Evolutionary conservation across 2,113 vertebrate species (phyloP).

Genomic region (Odocoileus virginianus): DNA sequence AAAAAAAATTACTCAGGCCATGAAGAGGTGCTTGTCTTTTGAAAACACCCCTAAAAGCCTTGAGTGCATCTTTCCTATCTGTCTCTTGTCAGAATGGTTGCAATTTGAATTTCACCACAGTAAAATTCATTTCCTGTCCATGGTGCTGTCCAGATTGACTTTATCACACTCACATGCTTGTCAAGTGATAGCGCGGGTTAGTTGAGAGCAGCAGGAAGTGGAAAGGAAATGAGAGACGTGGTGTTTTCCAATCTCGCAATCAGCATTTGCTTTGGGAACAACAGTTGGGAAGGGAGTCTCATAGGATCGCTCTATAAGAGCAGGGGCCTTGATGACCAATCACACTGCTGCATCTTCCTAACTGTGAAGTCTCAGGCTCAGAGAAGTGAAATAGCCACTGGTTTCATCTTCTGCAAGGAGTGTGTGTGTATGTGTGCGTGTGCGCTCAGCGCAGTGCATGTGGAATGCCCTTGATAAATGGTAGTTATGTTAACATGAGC

Average conservation of each 20-base stretch:
- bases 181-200: neutral
- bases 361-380: neutral
- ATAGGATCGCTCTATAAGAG: neutral
- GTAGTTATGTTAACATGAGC: neutral
- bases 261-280: neutral
- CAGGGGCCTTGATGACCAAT: neutral
- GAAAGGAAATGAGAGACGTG: constrained; percentile 7
- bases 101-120: constrained; percentile 15
- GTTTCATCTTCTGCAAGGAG: neutral
- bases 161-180: neutral
- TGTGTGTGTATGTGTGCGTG: no score
- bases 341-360: neutral
- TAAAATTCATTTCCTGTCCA: constrained; percentile 48
- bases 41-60: constrained; percentile 16
- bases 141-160: neutral
- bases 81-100: neutral
- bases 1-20: neutral
- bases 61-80: neutral
- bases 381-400: neutral
- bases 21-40: neutral
- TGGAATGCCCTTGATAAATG: neutral
- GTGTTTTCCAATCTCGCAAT: neutral
- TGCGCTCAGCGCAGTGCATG: neutral
- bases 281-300: neutral
- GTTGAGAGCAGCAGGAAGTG: neutral